Conservation (phyloP, 2,888 invertebrate genomes). For the Tanytarsus gracilentus region DNA sequence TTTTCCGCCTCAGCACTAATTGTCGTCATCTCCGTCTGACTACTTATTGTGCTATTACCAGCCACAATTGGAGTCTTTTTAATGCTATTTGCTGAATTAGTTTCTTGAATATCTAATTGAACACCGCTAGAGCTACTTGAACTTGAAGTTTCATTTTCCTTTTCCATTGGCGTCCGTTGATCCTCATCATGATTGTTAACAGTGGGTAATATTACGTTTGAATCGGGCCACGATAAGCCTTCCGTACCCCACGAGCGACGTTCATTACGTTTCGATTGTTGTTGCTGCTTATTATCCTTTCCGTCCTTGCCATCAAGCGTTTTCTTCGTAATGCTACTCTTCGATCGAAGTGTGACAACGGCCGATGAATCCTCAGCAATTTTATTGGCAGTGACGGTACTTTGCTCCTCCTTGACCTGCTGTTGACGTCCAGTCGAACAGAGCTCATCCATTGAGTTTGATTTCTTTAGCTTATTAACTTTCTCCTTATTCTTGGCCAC, state of each 20-base stretch:
- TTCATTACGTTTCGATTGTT: slow-evolving; percentile 38
- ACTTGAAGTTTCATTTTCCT: slow-evolving; percentile 22
- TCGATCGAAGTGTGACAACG: slow-evolving; percentile 25
- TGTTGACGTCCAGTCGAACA: slow-evolving; percentile 32
- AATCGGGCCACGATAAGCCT: slow-evolving; percentile 34
- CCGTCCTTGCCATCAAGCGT: slow-evolving; percentile 23
- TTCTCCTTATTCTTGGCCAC: slow-evolving; percentile 41
- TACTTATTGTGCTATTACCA: too few relatives aligned
- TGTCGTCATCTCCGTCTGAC: background rate
- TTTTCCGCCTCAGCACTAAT: slow-evolving; percentile 52
- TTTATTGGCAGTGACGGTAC: slow-evolving; percentile 28
- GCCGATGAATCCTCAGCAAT: slow-evolving; percentile 8
- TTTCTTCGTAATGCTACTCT: slow-evolving; percentile 22
- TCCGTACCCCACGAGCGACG: slow-evolving; percentile 62
- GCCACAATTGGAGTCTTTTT: too few relatives aligned
- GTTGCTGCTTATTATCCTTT: slow-evolving; percentile 7
- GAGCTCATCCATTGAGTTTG: slow-evolving; percentile 72
- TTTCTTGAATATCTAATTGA: slow-evolving; percentile 30
- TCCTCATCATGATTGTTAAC: slow-evolving; percentile 22
- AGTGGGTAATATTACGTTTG: background rate
- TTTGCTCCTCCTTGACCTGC: slow-evolving; percentile 15
- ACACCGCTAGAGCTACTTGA: slow-evolving; percentile 30
- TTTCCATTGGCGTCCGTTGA: background rate
- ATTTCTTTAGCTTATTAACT: slow-evolving; percentile 49
- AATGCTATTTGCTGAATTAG: slow-evolving; percentile 6